These are phyloP conservation scores for Apistogramma diplotaenia DNA, from an alignment of 2,113 vertebrate species.

Conservation along the genomic window DNA sequence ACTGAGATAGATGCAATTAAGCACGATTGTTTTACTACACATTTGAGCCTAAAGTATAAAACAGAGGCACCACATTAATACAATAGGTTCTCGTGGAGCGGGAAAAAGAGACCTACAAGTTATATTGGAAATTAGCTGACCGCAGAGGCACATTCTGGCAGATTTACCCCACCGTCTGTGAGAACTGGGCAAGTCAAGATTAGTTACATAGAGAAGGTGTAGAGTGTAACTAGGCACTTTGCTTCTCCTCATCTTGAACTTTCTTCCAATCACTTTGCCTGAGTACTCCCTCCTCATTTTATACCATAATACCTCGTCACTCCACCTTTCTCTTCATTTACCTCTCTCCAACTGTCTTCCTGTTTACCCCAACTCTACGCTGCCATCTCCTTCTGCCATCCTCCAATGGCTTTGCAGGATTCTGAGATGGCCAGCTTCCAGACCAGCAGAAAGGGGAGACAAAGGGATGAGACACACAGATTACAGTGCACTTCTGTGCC, in stretches of 20 bases:
- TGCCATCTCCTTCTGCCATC: constrained; percentile 17
- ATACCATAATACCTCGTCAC: not conserved
- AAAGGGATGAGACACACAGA: constrained; percentile 27
- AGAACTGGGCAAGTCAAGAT: constrained; percentile 50
- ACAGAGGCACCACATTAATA: constrained; percentile 40
- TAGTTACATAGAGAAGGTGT: constrained; percentile 41
- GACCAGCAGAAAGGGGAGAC: constrained; percentile 7
- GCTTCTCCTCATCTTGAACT: constrained; percentile 15
- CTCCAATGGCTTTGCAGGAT: constrained; percentile 32
- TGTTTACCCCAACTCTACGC: not conserved
- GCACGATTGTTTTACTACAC: constrained; percentile 61
- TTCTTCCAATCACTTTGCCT: constrained; percentile 13
- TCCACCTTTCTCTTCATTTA: constrained; percentile 14
- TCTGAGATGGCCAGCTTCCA: constrained; percentile 29
- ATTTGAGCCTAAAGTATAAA: constrained; percentile 47
- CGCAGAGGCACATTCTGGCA: constrained; percentile 7
- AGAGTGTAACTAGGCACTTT: constrained; percentile 38
- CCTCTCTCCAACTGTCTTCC: not conserved
- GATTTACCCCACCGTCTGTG: constrained; percentile 11
- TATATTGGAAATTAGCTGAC: constrained; percentile 21
- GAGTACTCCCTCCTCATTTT: not conserved
- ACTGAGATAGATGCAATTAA: constrained; percentile 67
- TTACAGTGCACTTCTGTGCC: constrained; percentile 22
- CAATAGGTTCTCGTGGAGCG: constrained; percentile 15
- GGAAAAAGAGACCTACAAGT: constrained; percentile 12